phyloP scores from a whole-genome alignment of 2,888 invertebrate genomes.

The Zygothrica quintamaculata region DNA sequence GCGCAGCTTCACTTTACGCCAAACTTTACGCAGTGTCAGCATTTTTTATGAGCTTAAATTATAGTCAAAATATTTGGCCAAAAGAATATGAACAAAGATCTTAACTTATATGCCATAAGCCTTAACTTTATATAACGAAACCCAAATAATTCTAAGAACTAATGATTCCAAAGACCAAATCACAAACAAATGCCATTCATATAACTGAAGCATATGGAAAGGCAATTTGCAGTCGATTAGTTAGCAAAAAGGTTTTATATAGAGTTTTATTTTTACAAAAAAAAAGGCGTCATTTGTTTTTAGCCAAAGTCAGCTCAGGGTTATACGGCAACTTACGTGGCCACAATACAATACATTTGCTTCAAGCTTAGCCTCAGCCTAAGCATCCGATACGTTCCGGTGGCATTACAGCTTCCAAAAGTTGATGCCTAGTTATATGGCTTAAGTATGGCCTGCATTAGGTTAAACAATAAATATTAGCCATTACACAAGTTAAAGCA shows the following conservation, averaged over 20 bases:
- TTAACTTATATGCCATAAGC: conserved; percentile 27
- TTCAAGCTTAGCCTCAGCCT: neutral
- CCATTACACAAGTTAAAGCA: conserved; percentile 49
- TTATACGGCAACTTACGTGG: conserved; percentile 1
- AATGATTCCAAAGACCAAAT: conserved; percentile 58
- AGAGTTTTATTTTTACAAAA: conserved; percentile 1
- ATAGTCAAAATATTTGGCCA: conserved; percentile 33
- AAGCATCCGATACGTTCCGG: conserved; percentile 14
- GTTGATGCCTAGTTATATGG: too few species aligned
- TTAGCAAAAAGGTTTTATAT: conserved; percentile 27
- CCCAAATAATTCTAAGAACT: conserved; percentile 30
- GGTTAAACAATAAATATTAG: conserved; percentile 30
- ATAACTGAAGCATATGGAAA: conserved; percentile 37
- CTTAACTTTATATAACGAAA: conserved; percentile 2
- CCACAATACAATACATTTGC: neutral
- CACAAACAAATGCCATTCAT: conserved; percentile 65
- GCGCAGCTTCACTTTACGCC: conserved; percentile 53
- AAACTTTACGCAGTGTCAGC: conserved; percentile 66
- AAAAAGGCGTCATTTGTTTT: conserved; percentile 17
- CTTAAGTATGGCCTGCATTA: conserved; percentile 16
- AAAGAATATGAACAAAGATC: conserved; percentile 44
- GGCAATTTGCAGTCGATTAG: conserved; percentile 56
- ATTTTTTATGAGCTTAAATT: conserved; percentile 53
- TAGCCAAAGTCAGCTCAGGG: conserved; percentile 25
- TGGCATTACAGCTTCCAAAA: neutral